phyloP scores from a whole-genome alignment of 2,113 vertebrate genomes.

The Scartelaos histophorus region DNA sequence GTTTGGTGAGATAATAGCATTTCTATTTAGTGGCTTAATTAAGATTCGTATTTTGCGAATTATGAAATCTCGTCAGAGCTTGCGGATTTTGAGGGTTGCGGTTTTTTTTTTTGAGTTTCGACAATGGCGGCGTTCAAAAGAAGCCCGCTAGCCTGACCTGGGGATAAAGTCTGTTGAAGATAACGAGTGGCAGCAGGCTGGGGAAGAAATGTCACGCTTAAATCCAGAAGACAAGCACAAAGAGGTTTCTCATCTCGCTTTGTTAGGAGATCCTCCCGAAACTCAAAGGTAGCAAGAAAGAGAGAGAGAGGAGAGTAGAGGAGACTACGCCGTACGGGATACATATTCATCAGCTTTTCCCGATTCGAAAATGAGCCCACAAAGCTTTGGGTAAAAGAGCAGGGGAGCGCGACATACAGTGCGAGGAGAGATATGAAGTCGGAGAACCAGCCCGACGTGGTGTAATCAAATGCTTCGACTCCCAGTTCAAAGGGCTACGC shows the following conservation, averaged over 20 bases:
- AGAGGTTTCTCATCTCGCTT: slow-evolving; percentile 53
- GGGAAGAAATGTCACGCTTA: slow-evolving; percentile 59
- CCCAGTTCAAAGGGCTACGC: slow-evolving; percentile 49
- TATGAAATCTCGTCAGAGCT: slow-evolving; percentile 8
- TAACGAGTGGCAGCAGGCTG: slow-evolving; percentile 46
- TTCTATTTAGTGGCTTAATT: slow-evolving; percentile 19
- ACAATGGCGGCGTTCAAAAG: slow-evolving; percentile 42
- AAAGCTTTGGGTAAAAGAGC: slow-evolving; percentile 39
- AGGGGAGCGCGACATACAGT: slow-evolving; percentile 35
- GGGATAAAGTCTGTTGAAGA: slow-evolving; percentile 56
- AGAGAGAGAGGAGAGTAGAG: not conserved
- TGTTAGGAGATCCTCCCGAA: slow-evolving; percentile 47
- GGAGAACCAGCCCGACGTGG: slow-evolving; percentile 39
- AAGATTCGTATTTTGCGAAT: slow-evolving; percentile 5
- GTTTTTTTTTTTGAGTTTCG: too few relatives aligned
- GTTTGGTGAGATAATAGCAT: not conserved
- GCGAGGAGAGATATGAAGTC: slow-evolving; percentile 43
- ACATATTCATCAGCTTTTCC: slow-evolving; percentile 59
- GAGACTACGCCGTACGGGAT: slow-evolving; percentile 27
- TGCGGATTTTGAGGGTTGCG: slow-evolving; percentile 12
- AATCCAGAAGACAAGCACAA: slow-evolving; percentile 65
- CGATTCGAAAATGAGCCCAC: slow-evolving; percentile 46
- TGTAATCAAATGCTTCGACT: slow-evolving; percentile 48
- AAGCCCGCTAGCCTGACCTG: slow-evolving; percentile 43
- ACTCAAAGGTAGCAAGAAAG: slow-evolving; percentile 7